Conservation (phyloP, 2,113 vertebrate genomes). For the Amazona guildingii region DNA sequence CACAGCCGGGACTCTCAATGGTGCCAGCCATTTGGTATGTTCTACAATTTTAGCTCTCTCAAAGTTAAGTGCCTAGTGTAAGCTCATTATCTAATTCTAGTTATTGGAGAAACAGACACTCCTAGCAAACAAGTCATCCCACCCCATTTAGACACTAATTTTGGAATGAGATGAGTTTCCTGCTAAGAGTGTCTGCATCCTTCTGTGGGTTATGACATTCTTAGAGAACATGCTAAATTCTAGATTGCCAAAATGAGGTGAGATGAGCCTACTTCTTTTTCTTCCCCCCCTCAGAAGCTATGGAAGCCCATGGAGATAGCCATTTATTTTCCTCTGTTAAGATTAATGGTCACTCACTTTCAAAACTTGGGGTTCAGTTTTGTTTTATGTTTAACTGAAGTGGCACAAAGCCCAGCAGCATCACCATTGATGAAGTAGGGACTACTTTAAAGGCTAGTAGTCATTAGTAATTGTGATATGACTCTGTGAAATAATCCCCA, state of each 20-base stretch:
- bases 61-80: neutral
- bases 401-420: neutral
- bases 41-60: neutral
- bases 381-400: neutral
- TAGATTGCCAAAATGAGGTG: neutral
- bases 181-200: neutral
- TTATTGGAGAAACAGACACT: neutral
- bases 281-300: neutral
- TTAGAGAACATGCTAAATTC: neutral
- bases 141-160: neutral
- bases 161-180: neutral
- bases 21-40: neutral
- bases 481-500: slow-evolving; percentile 13
- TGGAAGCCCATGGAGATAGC: neutral
- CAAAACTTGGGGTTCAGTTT: neutral
- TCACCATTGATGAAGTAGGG: neutral
- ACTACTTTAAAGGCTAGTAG: neutral
- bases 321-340: neutral
- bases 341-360: neutral
- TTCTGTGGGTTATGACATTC: neutral
- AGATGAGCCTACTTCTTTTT: neutral
- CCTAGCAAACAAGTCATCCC: neutral
- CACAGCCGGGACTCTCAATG: neutral
- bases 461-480: slow-evolving; percentile 17
- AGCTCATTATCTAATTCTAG: slow-evolving; percentile 17